Base-by-base conservation (phyloP, 37 sponge, comb jelly and placozoan genomes). In the Petrosia ficiformis region DNA sequence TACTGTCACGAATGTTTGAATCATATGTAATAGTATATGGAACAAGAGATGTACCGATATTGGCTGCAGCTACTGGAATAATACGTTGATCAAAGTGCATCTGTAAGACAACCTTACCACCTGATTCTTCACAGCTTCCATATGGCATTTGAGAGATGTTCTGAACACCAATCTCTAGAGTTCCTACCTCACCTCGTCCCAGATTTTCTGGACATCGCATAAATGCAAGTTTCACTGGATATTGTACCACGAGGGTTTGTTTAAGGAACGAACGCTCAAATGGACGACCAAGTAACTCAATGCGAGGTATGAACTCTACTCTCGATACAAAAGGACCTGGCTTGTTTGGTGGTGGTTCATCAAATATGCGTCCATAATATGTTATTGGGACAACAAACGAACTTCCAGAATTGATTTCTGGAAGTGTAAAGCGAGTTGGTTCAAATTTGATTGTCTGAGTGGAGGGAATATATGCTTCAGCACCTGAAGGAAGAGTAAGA, bases 391-490 rank as follows among this genome's bases (percentile, higher is more conserved):
- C 79, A 16, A 43, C 31, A 44, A 79, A 76, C 2, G 60, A 64
- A 11, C 67, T 65, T 0, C 81, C 74, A 8, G 84, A 65, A 22
- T 30, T 37, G 11, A 93, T 5, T 58, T 70, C 84, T 2, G 94
- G 90, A 24, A 93, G 56, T 19, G 82, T 68, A 37, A 42, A 82
- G 36, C 24, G 43, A 3, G 57, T 82, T 14, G 82, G 73, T 60
- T 93, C 86, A 82, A 93, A 93, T 26, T 78, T 71, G 56, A 93
- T 71, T 8, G 90, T 80, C 39, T 86, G 61, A 5, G 80, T 76
- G n/a, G 80, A 73, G 1, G 90, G 79, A 11, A 93, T 82, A 52
- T 59, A 82, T 1, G 76, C 80, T 22, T 57, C 65, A 28, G 84
- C 81, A 38, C 94, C 94, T 28, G 80, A 54, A 10, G 94, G 90